Conservation (phyloP, 2,113 vertebrate genomes). For the Ornithorhynchus anatinus region DNA sequence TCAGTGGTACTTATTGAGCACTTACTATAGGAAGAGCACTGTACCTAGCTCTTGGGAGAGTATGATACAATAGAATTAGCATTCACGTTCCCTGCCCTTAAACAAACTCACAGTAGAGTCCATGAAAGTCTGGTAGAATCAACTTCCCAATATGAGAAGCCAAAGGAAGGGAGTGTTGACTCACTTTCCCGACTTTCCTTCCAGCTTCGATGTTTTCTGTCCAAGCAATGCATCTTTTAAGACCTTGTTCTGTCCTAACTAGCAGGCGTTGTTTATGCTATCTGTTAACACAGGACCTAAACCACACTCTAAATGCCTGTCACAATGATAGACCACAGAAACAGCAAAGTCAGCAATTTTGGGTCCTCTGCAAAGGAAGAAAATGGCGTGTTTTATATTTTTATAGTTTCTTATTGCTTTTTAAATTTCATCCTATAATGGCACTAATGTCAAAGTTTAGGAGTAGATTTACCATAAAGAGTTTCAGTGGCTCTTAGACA, state of each 20-base stretch:
- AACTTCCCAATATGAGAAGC: too few relatives aligned
- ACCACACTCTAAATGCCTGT: conserved; percentile 1
- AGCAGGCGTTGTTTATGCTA: background rate
- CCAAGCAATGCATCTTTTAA: background rate
- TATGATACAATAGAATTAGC: too few relatives aligned
- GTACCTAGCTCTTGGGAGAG: too few relatives aligned
- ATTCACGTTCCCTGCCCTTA: too few relatives aligned
- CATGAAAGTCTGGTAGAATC: too few relatives aligned
- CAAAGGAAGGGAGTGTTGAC: too few relatives aligned
- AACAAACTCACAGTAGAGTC: too few relatives aligned
- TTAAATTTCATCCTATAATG: conserved; percentile 48
- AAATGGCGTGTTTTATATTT: conserved; percentile 30
- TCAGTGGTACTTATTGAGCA: too few relatives aligned
- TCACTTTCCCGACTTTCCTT: too few relatives aligned
- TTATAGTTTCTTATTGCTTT: conserved; percentile 43
- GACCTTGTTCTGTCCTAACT: background rate
- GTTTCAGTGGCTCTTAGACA: conserved; percentile 34
- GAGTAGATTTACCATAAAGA: conserved; percentile 50
- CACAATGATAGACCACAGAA: background rate
- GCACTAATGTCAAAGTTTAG: conserved; percentile 27
- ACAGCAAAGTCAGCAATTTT: conserved; percentile 30
- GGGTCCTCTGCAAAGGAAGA: conserved; percentile 10
- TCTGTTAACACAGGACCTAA: conserved; percentile 3
- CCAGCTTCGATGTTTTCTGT: background rate
- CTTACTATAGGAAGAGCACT: too few relatives aligned